Conservation (phyloP, 1,140 invertebrate genomes). For the Laupala kohalensis region DNA sequence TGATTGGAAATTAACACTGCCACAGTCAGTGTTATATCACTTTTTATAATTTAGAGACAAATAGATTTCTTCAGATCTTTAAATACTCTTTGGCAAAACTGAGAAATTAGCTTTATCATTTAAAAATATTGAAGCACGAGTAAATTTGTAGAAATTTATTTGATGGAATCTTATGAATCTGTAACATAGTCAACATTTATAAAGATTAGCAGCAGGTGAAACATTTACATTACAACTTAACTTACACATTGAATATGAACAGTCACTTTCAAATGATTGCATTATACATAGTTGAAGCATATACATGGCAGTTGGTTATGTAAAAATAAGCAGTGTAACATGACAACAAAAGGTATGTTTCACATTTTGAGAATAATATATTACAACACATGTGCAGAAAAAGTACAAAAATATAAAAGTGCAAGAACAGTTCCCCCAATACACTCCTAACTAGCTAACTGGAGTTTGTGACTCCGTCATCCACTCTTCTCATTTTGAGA, state of each 20-base stretch:
- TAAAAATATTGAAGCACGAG: background rate
- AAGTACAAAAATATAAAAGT: conserved; percentile 17
- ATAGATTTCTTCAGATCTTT: background rate
- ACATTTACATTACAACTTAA: background rate
- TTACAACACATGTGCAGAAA: conserved; percentile 14
- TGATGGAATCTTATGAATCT: background rate
- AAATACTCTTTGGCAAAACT: too few species aligned
- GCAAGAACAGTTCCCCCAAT: background rate
- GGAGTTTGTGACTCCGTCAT: too few species aligned
- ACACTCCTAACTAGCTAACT: too few species aligned
- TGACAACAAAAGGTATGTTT: background rate
- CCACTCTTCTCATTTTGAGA: too few species aligned
- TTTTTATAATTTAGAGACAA: background rate
- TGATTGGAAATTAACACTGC: background rate
- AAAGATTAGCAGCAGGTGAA: background rate
- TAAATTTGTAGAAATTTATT: background rate
- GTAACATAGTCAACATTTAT: background rate
- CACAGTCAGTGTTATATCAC: background rate
- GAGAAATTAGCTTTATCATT: too few species aligned
- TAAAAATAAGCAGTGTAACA: background rate
- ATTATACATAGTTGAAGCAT: background rate
- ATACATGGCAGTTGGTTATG: background rate
- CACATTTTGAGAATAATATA: background rate
- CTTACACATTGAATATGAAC: background rate
- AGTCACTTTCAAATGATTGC: background rate